Conservation (phyloP, 2,888 invertebrate species). For the Drosophila ustulata region DNA sequence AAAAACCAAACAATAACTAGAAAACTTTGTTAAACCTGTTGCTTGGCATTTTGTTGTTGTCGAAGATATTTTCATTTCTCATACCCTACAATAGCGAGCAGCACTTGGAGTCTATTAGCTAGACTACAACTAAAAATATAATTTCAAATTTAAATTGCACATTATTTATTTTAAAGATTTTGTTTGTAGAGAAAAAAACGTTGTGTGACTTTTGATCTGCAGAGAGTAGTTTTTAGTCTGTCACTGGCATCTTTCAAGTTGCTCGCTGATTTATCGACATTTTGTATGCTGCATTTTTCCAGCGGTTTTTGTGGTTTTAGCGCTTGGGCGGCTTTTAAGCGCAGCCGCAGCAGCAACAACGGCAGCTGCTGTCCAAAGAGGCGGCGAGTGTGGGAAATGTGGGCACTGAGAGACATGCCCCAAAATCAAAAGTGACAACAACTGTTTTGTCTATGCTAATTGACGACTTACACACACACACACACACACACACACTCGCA, state of each 20-base stretch:
- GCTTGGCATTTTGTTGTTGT: constrained; percentile 44
- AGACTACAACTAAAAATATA: background rate
- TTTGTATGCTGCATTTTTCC: constrained; percentile 49
- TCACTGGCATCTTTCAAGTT: background rate
- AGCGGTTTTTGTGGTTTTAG: constrained; percentile 49
- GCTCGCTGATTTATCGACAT: constrained; percentile 52
- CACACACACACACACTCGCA: constrained; percentile 24
- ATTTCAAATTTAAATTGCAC: too few relatives aligned
- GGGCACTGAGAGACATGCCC: constrained; percentile 12
- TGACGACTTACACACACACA: constrained; percentile 37
- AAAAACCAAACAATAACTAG: constrained; percentile 30
- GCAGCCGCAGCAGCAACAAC: constrained; percentile 33
- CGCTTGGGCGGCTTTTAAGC: constrained; percentile 64
- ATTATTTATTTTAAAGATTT: too few relatives aligned
- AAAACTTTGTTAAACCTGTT: constrained; percentile 46
- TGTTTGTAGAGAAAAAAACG: background rate
- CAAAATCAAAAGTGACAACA: constrained; percentile 35
- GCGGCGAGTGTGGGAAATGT: constrained; percentile 43
- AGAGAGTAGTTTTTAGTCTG: constrained; percentile 5
- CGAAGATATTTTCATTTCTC: constrained; percentile 24
- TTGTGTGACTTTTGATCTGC: background rate
- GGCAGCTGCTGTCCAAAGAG: constrained; percentile 37
- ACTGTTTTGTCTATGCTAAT: constrained; percentile 54
- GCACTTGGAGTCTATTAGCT: background rate
- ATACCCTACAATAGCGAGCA: constrained; percentile 19